Percentiles rank a stretch among this genome's conserved stretches.
Conservation (phyloP, 2,888 invertebrate species). For the Lottia gigantea region DNA sequence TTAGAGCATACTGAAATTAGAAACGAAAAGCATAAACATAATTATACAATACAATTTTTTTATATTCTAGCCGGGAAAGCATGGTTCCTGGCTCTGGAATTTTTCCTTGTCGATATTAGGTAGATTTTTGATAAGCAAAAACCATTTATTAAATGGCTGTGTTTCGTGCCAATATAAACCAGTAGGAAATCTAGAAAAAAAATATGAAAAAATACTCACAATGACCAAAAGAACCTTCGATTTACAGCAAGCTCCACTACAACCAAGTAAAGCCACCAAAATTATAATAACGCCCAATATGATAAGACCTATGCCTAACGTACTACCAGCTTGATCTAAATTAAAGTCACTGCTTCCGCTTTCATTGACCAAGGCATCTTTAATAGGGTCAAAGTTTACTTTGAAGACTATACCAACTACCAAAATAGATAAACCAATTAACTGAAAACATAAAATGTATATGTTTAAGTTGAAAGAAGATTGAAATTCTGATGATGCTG, state of each 20-base stretch:
- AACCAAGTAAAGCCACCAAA: constrained; percentile 12
- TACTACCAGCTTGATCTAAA: constrained; percentile 12
- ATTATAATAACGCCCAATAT: constrained; percentile 12
- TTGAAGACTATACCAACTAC: constrained; percentile 16
- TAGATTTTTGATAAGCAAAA: too few relatives aligned
- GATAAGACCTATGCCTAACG: constrained; percentile 1
- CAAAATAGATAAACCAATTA: constrained; percentile 16
- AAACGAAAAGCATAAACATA: neutral
- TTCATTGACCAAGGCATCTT: neutral
- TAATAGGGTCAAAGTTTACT: constrained; percentile 3
- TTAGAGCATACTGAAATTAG: constrained; percentile 15
- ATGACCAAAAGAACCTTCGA: constrained; percentile 3
- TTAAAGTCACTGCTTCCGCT: constrained; percentile 1
- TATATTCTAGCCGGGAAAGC: too few relatives aligned
- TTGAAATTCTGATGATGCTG: too few relatives aligned
- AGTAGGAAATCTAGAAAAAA: too few relatives aligned
- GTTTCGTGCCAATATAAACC: too few relatives aligned
- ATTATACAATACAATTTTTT: too few relatives aligned
- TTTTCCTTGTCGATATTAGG: neutral
- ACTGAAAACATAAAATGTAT: neutral
- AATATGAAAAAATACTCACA: neutral
- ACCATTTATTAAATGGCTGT: too few relatives aligned
- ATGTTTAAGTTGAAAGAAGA: too few relatives aligned
- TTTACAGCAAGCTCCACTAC: constrained; percentile 16
- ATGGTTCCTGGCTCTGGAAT: too few relatives aligned